These are phyloP conservation scores for Zingel zingel DNA, from an alignment of 2,113 vertebrate genomes.

Conservation along the genomic window DNA sequence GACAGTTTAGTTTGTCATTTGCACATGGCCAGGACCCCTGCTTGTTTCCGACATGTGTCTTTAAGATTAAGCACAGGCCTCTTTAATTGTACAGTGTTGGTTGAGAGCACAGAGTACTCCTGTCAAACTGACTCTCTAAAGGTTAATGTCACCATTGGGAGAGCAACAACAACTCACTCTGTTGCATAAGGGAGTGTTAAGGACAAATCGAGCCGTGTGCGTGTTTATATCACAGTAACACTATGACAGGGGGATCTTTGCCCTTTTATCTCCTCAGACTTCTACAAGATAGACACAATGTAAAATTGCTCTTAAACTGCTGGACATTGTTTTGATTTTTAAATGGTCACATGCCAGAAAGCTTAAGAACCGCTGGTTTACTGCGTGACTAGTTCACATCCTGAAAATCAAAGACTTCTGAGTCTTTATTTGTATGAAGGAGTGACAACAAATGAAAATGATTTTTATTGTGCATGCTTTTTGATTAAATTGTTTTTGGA, in stretches of 20 bases:
- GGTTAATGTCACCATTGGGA: slow-evolving; percentile 41
- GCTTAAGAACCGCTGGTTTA: background rate
- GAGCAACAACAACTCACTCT: slow-evolving; percentile 32
- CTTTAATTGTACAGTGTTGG: background rate
- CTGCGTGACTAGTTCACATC: background rate
- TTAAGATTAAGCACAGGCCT: slow-evolving; percentile 13
- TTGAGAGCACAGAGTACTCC: slow-evolving; percentile 23
- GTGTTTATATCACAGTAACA: slow-evolving; percentile 18
- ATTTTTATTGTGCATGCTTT: background rate
- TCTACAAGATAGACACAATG: background rate
- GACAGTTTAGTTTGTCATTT: background rate
- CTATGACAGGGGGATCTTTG: background rate
- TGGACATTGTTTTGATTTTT: background rate
- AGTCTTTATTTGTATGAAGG: background rate
- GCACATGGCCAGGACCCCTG: background rate
- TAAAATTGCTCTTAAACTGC: background rate
- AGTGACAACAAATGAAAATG: background rate
- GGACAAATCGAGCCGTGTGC: slow-evolving; percentile 13
- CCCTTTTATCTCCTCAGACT: background rate
- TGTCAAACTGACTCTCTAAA: slow-evolving; percentile 31
- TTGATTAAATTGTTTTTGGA: background rate
- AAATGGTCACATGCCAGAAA: background rate
- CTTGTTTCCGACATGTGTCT: slow-evolving; percentile 10
- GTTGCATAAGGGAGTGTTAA: slow-evolving; percentile 9
- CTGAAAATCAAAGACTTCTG: background rate